These are phyloP conservation scores for Amphipyra berbera DNA, from an alignment of 2,888 invertebrate genomes.

Conservation along the genomic window DNA sequence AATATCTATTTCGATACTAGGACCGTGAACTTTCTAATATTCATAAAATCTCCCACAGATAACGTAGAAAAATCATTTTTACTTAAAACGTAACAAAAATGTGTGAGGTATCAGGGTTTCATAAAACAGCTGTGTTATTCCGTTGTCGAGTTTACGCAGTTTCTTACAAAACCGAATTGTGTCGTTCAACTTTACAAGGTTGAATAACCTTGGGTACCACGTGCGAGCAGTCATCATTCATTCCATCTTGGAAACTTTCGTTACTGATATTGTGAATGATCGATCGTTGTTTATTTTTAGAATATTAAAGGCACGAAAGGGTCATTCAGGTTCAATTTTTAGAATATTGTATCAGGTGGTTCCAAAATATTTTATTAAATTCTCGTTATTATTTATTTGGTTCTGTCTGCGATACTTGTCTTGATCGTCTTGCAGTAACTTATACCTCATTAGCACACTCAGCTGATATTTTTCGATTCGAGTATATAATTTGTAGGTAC, in stretches of 20 bases:
- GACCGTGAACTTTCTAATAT: slow-evolving; percentile 17
- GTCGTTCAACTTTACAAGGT: slow-evolving; percentile 51
- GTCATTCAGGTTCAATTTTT: no score
- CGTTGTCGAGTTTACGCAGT: slow-evolving; percentile 55
- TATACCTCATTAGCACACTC: no score
- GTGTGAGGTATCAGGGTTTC: slow-evolving; percentile 67
- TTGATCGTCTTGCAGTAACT: no score
- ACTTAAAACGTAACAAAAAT: slow-evolving; percentile 74
- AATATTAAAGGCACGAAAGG: not conserved
- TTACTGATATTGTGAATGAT: not conserved
- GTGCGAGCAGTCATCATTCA: slow-evolving; percentile 10
- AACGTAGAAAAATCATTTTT: slow-evolving; percentile 63
- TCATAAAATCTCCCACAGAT: slow-evolving; percentile 43
- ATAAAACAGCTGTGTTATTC: slow-evolving; percentile 59
- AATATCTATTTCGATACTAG: no score
- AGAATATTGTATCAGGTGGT: no score
- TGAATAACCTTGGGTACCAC: slow-evolving; percentile 37
- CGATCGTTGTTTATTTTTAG: not conserved
- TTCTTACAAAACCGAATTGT: slow-evolving; percentile 57
- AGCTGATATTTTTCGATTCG: no score
- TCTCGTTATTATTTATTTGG: no score
- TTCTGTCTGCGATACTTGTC: no score
- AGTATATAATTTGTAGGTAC: no score
- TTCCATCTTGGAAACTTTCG: not conserved
- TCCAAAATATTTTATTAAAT: no score